Base-by-base conservation (phyloP, 2,797 vertebrate species). In the Crypturellus tataupa region DNA sequence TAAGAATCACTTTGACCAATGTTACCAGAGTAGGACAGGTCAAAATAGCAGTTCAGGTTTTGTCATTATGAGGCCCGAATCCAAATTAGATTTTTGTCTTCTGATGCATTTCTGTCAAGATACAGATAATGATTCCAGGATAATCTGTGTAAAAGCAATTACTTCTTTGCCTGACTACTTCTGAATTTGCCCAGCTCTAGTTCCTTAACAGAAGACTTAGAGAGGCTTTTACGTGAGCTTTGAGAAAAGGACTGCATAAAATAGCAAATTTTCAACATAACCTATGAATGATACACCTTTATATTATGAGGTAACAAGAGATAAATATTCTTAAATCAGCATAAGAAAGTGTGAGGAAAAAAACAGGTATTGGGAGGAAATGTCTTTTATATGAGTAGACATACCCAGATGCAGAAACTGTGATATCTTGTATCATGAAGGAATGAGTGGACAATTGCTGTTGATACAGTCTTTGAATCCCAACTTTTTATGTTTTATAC, bases 401-500 rank as follows among this genome's bases (percentile, higher is more conserved):
- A 12, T 44, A 9, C 29, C 21, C 24, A 68, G 60, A 33, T 88
- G 10, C 17, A 71, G 39, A 23, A 90, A 55, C 4, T 51, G 8
- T 35, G 35, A 9, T 59, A 35, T 14, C 65, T 79, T 24, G 23
- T 39, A n/a, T 29, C 6, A 12, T n/a, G 15, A 47, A 83, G 59
- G n/a, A n/a, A 37, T 33, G 60, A 58, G 11, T 72, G 31, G 15
- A 15, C 0, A 1, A 13, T 86, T 87, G 20, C 67, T 80, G 21
- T 49, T 88, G 46, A 47, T 29, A 23, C 3, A 49, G 8, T 31
- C 27, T 42, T 37, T 58, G 15, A 64, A 37, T 86, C 51, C 18
- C 9, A 7, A 1, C 2, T 51, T 37, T 71, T n/a, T 4, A 6
- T 33, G 3, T 42, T 2, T 64, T 80, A 4, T 37, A 29, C 21